These are phyloP conservation scores for Pimpla rufipes DNA, from an alignment of 2,888 invertebrate genomes.

Conservation along the genomic window DNA sequence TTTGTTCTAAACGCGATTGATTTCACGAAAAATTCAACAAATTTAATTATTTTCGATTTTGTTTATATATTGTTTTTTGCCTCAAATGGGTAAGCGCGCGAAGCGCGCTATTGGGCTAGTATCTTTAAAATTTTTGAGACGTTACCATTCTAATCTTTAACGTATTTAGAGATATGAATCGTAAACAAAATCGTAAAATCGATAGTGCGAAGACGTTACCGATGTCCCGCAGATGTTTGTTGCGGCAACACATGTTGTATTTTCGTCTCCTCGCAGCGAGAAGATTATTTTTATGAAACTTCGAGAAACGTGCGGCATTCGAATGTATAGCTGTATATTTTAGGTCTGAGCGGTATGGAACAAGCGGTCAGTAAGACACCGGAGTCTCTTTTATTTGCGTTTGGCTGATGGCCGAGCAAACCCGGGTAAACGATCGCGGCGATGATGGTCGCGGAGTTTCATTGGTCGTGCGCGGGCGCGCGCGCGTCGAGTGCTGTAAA, in stretches of 20 bases:
- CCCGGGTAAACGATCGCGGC: conserved; percentile 29
- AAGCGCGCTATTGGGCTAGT: too few relatives aligned
- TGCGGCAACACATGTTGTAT: conserved; percentile 2
- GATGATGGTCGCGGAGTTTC: conserved; percentile 57
- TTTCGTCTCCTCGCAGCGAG: neutral
- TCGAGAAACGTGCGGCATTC: neutral
- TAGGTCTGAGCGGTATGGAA: neutral
- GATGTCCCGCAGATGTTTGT: conserved; percentile 37
- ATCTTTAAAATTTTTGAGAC: too few relatives aligned
- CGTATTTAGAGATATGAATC: too few relatives aligned
- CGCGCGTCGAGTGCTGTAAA: conserved; percentile 52
- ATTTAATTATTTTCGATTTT: neutral
- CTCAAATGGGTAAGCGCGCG: too few relatives aligned
- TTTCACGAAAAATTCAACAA: too few relatives aligned
- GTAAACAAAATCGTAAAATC: too few relatives aligned
- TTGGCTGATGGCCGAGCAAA: conserved; percentile 16
- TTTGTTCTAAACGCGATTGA: too few relatives aligned
- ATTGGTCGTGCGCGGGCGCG: neutral
- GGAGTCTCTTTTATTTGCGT: conserved; percentile 51
- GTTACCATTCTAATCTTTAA: too few relatives aligned
- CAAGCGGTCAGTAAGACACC: conserved; percentile 6
- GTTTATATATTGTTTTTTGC: too few relatives aligned
- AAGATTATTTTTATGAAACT: conserved; percentile 28
- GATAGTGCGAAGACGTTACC: neutral
- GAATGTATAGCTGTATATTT: neutral